Percentiles rank a stretch among this genome's conserved stretches.
These are phyloP conservation scores for Saccopteryx bilineata DNA, from an alignment of 2,113 vertebrate species.

Conservation along the genomic window DNA sequence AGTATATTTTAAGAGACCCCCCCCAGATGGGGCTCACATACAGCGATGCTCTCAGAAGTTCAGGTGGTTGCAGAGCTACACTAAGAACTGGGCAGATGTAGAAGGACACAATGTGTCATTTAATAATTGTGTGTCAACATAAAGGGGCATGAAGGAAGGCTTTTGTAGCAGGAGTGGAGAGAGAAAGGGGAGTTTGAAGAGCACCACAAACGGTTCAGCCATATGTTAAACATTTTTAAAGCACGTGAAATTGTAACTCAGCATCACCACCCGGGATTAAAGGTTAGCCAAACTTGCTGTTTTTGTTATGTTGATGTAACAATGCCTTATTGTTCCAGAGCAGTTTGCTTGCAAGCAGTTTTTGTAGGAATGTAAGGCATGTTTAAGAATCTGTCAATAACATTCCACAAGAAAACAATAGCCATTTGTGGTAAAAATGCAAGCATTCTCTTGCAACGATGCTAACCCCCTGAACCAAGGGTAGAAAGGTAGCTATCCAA, in stretches of 20 bases:
- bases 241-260: conserved; percentile 79
- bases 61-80: neutral
- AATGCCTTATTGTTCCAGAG: conserved; percentile 89
- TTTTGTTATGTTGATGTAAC: conserved; percentile 87
- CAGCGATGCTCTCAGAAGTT: neutral
- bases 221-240: conserved; percentile 65
- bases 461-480: conserved; percentile 84
- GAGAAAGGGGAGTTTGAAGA: conserved; percentile 7
- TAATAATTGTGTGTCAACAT: neutral
- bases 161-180: neutral
- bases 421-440: conserved; percentile 84
- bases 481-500: conserved; percentile 78
- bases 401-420: conserved; percentile 89
- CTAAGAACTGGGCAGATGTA: neutral
- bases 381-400: conserved; percentile 90
- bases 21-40: neutral
- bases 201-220: conserved; percentile 61
- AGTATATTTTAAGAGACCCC: neutral
- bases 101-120: neutral
- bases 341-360: conserved; percentile 88
- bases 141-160: neutral
- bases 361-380: conserved; percentile 90
- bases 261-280: conserved; percentile 84
- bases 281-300: conserved; percentile 88
- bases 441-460: conserved; percentile 79